Percentiles rank a stretch among this genome's conserved stretches.
These are phyloP conservation scores for Brachyhypopomus gauderio DNA, from an alignment of 2,113 vertebrate genomes.

Conservation along the genomic window DNA sequence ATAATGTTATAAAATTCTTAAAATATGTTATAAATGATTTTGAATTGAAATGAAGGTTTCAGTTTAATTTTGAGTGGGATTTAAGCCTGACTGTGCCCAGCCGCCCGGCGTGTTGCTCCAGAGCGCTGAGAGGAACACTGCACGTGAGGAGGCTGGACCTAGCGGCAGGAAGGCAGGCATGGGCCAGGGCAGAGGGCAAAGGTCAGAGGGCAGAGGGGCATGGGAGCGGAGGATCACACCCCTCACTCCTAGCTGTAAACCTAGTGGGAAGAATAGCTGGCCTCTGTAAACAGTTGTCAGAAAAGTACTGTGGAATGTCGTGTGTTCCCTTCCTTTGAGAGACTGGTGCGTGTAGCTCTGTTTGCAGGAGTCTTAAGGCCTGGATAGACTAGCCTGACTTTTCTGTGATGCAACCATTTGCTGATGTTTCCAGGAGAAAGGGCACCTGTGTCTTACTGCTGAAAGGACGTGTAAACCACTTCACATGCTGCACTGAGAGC, in stretches of 20 bases:
- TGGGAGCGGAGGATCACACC: not conserved
- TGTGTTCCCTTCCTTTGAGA: not conserved
- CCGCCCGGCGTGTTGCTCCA: too few relatives aligned
- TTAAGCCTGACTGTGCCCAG: too few relatives aligned
- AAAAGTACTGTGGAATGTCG: slow-evolving; percentile 40
- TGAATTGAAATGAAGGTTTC: not conserved
- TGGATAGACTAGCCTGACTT: not conserved
- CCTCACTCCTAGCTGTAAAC: slow-evolving; percentile 34
- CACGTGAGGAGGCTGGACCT: too few relatives aligned
- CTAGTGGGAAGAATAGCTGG: slow-evolving; percentile 16
- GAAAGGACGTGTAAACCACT: too few relatives aligned
- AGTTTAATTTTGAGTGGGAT: not conserved
- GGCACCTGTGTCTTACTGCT: too few relatives aligned
- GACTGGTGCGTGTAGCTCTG: not conserved
- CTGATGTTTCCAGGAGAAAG: too few relatives aligned
- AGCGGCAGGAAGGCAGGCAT: not conserved
- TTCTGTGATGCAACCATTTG: not conserved
- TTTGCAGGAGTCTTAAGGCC: slow-evolving; percentile 9
- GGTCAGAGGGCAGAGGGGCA: not conserved
- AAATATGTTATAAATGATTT: not conserved
- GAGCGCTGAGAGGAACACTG: too few relatives aligned
- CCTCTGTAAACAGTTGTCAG: slow-evolving; percentile 45
- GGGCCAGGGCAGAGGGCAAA: not conserved
- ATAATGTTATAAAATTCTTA: not conserved
- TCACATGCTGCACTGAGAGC: too few relatives aligned